Percentiles rank a stretch among this genome's conserved stretches.
Evolutionary conservation across 2,113 vertebrate species (phyloP).

Genomic region (Nycticebus coucang): DNA sequence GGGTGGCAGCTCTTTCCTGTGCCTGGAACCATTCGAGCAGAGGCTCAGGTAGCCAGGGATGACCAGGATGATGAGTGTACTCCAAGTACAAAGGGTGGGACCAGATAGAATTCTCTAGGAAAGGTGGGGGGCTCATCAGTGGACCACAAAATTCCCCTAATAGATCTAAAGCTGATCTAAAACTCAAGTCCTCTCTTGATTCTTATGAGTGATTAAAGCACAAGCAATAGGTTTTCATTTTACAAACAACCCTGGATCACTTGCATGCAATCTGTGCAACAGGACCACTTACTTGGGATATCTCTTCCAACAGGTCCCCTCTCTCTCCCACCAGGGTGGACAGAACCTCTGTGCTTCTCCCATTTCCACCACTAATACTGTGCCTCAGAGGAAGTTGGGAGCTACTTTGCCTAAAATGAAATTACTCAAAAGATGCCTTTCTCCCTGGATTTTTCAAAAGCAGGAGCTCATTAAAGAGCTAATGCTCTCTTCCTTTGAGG

Average conservation of each 20-base stretch:
- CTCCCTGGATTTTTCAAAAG: background rate
- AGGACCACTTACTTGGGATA: background rate
- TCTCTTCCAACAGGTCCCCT: background rate
- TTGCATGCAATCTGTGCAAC: background rate
- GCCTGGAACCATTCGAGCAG: background rate
- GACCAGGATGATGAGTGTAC: too few relatives aligned
- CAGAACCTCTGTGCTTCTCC: background rate
- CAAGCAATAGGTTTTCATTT: background rate
- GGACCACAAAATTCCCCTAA: background rate
- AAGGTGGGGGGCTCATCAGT: background rate
- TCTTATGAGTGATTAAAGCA: background rate
- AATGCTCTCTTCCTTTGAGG: background rate
- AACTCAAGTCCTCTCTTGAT: background rate
- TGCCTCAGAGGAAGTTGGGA: background rate
- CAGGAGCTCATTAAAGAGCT: background rate
- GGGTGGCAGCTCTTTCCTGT: background rate
- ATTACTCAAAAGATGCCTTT: background rate
- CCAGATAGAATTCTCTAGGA: background rate
- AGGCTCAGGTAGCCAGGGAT: too few relatives aligned
- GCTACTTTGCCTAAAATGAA: background rate
- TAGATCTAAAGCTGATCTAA: background rate
- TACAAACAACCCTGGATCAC: background rate
- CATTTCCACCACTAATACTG: too few relatives aligned
- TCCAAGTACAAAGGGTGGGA: background rate
- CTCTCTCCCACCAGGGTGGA: background rate